Conservation (phyloP, 2,888 invertebrate genomes). For the Ectemnius continuus region DNA sequence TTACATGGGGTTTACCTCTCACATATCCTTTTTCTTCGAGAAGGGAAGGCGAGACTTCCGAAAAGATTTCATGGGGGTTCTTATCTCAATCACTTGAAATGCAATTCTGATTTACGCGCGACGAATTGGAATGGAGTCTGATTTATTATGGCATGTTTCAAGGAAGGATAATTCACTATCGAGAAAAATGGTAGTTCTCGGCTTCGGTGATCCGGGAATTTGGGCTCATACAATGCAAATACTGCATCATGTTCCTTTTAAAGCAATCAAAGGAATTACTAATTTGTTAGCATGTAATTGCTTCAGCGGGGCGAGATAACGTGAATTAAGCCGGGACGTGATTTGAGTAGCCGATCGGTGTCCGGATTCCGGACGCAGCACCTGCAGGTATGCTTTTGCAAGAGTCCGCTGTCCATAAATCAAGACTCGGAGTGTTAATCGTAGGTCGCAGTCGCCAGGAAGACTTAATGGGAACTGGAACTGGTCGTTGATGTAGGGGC, state of each 20-base stretch:
- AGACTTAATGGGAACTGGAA: no score
- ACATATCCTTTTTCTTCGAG: no score
- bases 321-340: background rate
- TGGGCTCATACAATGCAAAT: constrained; percentile 9
- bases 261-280: constrained; percentile 10
- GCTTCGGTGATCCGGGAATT: background rate
- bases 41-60: no score
- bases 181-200: background rate
- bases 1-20: no score
- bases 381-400: no score
- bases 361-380: no score
- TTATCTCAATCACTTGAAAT: no score
- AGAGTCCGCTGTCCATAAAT: constrained; percentile 16
- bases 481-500: no score
- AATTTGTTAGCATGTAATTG: constrained; percentile 9
- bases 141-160: background rate
- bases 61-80: no score
- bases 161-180: constrained; percentile 14
- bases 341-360: background rate
- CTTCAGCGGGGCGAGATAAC: background rate
- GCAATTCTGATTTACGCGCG: no score
- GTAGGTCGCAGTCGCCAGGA: no score
- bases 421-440: background rate
- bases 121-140: no score
- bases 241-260: constrained; percentile 18